Conservation (phyloP, 2,797 vertebrate species). For the Thaleichthys pacificus region DNA sequence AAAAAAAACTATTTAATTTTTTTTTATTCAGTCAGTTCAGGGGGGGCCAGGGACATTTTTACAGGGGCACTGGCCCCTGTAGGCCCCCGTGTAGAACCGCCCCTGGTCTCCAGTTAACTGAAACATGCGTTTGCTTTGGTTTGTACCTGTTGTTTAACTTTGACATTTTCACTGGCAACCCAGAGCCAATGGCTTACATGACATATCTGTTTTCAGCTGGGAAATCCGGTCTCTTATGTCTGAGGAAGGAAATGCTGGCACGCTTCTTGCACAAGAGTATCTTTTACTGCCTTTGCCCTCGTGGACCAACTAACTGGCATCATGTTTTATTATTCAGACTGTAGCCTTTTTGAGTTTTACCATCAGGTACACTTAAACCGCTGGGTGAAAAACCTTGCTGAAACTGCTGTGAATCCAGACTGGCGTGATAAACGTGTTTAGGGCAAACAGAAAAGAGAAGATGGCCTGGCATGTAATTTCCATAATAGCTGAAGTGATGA, state of each 20-base stretch:
- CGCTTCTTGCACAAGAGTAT: not conserved
- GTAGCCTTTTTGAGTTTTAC: not conserved
- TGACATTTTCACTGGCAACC: conserved; percentile 27
- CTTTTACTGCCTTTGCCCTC: not conserved
- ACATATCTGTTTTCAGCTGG: conserved; percentile 43
- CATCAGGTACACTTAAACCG: not conserved
- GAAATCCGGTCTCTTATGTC: not conserved
- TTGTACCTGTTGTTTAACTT: conserved; percentile 46
- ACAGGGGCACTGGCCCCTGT: too few relatives aligned
- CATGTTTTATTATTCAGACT: not conserved
- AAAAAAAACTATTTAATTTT: too few relatives aligned
- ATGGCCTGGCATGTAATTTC: too few relatives aligned
- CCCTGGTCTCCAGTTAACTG: conserved; percentile 42
- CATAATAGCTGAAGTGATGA: too few relatives aligned
- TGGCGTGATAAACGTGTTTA: conserved; percentile 23
- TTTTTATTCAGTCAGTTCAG: too few relatives aligned
- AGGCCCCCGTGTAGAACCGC: too few relatives aligned
- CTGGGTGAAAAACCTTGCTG: not conserved
- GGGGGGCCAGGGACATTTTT: too few relatives aligned
- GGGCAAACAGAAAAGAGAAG: conserved; percentile 1
- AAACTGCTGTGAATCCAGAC: not conserved
- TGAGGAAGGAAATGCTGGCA: not conserved
- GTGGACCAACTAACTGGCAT: not conserved
- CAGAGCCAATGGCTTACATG: conserved; percentile 35
- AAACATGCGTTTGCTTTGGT: conserved; percentile 31